Evolutionary conservation across 2,888 invertebrate species (phyloP).

Genomic region (Panzeria rudis): DNA sequence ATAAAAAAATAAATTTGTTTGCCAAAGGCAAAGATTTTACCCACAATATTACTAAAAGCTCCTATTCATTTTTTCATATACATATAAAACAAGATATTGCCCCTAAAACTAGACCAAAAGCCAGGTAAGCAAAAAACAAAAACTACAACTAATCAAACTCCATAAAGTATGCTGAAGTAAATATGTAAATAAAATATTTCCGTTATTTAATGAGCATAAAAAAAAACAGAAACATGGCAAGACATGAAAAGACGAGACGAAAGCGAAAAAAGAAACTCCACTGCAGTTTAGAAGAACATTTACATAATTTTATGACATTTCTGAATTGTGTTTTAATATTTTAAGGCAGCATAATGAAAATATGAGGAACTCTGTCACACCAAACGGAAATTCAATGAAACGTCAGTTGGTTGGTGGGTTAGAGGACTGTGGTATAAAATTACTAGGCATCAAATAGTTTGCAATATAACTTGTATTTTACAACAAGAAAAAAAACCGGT

Average conservation of each 20-base stretch:
- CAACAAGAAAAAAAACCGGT: background rate
- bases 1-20: slow-evolving; percentile 5
- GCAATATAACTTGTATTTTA: background rate
- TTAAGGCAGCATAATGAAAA: slow-evolving; percentile 21
- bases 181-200: slow-evolving; percentile 61
- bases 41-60: slow-evolving; percentile 12
- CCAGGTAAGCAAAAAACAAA: background rate
- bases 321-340: slow-evolving; percentile 59
- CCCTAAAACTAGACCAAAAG: slow-evolving; percentile 15
- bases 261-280: slow-evolving; percentile 1
- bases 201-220: slow-evolving; percentile 57
- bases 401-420: slow-evolving; percentile 7
- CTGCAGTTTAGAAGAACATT: slow-evolving; percentile 36
- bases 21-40: background rate
- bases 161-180: slow-evolving; percentile 59
- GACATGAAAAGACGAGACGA: slow-evolving; percentile 16
- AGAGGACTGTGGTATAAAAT: background rate
- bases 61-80: background rate
- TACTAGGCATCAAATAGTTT: background rate
- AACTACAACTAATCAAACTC: background rate
- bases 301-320: slow-evolving; percentile 64
- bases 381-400: slow-evolving; percentile 59
- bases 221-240: slow-evolving; percentile 5
- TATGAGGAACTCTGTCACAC: slow-evolving; percentile 16
- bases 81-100: slow-evolving; percentile 6